Conservation (phyloP, 2,888 invertebrate genomes). For the Pollenia angustigena region DNA sequence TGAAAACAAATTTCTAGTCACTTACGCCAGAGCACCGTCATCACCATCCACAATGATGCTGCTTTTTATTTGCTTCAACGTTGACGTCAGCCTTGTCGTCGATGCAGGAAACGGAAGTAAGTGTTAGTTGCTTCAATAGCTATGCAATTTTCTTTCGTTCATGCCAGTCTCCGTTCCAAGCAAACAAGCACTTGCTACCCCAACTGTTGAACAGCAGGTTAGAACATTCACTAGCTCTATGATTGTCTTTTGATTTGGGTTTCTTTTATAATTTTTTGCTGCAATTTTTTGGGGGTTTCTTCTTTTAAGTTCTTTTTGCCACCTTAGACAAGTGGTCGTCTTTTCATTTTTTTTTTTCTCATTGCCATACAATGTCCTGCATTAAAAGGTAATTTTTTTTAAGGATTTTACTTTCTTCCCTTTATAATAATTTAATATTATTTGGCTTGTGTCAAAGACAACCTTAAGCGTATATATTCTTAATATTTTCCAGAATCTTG, state of each 20-base stretch:
- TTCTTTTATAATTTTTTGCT: not conserved
- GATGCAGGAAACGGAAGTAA: conserved; percentile 74
- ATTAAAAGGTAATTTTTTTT: conserved; percentile 83
- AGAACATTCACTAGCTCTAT: conserved; percentile 32
- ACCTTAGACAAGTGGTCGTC: conserved; percentile 82
- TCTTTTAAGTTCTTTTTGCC: conserved; percentile 47
- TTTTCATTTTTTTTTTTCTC: conserved; percentile 71
- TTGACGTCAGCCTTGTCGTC: conserved; percentile 7
- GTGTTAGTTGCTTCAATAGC: conserved; percentile 74
- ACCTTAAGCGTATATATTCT: conserved; percentile 34
- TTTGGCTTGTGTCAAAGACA: conserved; percentile 57
- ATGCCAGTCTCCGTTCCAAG: not conserved
- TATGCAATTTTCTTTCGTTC: conserved; percentile 59
- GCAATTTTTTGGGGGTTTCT: conserved; percentile 31
- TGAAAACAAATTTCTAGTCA: conserved; percentile 54
- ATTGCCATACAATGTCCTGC: conserved; percentile 67
- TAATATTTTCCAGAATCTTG: conserved; percentile 16
- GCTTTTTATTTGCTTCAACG: conserved; percentile 42
- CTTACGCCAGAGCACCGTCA: conserved; percentile 40
- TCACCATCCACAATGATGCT: conserved; percentile 17
- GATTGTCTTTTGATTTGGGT: conserved; percentile 61
- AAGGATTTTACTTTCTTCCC: conserved; percentile 76
- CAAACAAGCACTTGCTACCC: conserved; percentile 2
- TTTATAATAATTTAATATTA: conserved; percentile 71
- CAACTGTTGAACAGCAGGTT: conserved; percentile 56